phyloP scores from a whole-genome alignment of 2,113 vertebrate genomes.

The Mustelus asterias region DNA sequence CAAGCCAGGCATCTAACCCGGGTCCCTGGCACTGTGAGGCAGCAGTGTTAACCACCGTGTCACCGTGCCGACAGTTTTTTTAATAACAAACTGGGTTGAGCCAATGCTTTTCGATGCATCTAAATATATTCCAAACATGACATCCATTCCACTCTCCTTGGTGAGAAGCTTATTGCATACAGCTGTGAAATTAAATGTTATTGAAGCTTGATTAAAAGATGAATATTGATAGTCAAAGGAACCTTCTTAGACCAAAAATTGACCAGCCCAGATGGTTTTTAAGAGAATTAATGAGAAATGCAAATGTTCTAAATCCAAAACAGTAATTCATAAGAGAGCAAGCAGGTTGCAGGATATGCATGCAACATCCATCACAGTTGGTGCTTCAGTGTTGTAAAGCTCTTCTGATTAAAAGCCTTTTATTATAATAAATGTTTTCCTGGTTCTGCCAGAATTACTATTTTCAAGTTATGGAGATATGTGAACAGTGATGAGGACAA shows the following conservation, averaged over 20 bases:
- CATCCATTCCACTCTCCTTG: background rate
- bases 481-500: background rate
- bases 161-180: background rate
- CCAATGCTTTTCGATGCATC: background rate
- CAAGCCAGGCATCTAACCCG: too few relatives aligned
- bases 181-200: background rate
- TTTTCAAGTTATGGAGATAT: background rate
- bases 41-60: too few relatives aligned
- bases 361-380: background rate
- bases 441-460: background rate
- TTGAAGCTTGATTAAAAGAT: background rate
- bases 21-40: too few relatives aligned
- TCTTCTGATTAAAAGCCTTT: background rate
- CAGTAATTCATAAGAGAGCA: constrained; percentile 2
- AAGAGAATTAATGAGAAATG: background rate
- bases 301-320: background rate
- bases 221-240: background rate
- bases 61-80: too few relatives aligned
- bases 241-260: background rate
- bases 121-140: background rate
- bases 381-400: background rate
- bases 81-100: background rate
- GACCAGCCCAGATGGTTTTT: constrained; percentile 16
- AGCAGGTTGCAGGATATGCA: background rate
- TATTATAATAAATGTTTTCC: background rate